phyloP scores from a whole-genome alignment of 2,113 vertebrate species.

The Corynorhinus townsendii region DNA sequence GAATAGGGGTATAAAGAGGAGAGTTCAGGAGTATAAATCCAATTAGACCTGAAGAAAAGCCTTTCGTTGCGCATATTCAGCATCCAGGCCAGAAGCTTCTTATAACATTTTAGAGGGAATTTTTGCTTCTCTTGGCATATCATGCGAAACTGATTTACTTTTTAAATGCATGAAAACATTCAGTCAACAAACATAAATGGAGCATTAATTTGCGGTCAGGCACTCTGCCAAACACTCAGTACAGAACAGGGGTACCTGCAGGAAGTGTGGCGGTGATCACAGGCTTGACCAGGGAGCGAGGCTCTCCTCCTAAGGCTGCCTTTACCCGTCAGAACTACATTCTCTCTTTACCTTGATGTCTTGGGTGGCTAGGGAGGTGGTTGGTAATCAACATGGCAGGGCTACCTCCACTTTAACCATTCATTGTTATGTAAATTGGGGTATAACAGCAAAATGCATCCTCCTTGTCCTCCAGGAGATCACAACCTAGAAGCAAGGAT shows the following conservation, averaged over 20 bases:
- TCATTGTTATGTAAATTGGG: not conserved
- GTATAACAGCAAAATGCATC: not conserved
- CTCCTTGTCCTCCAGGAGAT: not conserved
- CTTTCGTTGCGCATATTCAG: not conserved
- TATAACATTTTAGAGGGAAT: not conserved
- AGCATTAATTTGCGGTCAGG: not conserved
- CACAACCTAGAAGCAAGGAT: not conserved
- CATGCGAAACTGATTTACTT: not conserved
- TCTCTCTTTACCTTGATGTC: not conserved
- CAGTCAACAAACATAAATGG: not conserved
- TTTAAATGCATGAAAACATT: not conserved
- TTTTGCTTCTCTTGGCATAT: not conserved
- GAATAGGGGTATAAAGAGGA: not conserved
- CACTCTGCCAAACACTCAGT: not conserved
- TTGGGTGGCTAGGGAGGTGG: not conserved
- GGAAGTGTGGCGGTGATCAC: not conserved
- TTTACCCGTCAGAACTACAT: not conserved
- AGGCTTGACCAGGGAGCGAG: not conserved
- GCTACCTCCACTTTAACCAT: not conserved
- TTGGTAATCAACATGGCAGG: not conserved
- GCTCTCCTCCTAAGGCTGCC: not conserved
- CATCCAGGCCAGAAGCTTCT: not conserved
- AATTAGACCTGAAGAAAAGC: not conserved
- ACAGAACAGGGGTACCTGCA: not conserved
- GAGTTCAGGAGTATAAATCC: not conserved